Conservation (phyloP, 2,797 vertebrate species). For the Crocidura indochinensis region DNA sequence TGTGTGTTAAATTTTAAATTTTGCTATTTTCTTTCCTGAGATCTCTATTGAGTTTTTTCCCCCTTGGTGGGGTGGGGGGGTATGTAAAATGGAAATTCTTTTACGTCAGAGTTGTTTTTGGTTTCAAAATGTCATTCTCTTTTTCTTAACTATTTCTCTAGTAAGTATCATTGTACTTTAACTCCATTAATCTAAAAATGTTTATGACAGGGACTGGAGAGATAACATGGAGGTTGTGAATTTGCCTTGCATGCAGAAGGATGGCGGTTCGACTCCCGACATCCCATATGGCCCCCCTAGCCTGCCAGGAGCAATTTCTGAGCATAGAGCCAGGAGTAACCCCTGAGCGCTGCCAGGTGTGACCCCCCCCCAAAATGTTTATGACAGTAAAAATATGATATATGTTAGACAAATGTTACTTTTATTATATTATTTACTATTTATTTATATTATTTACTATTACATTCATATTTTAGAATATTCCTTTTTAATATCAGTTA, state of each 20-base stretch:
- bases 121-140: constrained; percentile 37
- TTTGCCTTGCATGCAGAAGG: too few relatives aligned
- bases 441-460: constrained; percentile 54
- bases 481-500: too few relatives aligned
- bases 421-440: constrained; percentile 54
- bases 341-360: too few relatives aligned
- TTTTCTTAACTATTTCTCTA: constrained; percentile 56
- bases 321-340: too few relatives aligned
- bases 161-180: constrained; percentile 53
- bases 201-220: not conserved
- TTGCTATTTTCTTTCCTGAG: constrained; percentile 61
- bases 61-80: too few relatives aligned
- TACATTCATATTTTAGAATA: constrained; percentile 44
- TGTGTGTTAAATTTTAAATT: constrained; percentile 42
- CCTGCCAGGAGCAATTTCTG: too few relatives aligned
- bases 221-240: too few relatives aligned
- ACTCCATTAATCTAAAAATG: constrained; percentile 45
- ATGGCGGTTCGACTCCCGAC: too few relatives aligned
- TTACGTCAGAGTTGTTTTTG: constrained; percentile 26
- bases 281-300: too few relatives aligned
- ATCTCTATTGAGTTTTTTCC: constrained; percentile 21
- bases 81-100: not conserved
- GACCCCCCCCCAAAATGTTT: not conserved
- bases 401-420: not conserved
- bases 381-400: constrained; percentile 40